These are phyloP conservation scores for Globodera ellingtonae DNA, from an alignment of 1,140 invertebrate genomes.

Conservation along the genomic window DNA sequence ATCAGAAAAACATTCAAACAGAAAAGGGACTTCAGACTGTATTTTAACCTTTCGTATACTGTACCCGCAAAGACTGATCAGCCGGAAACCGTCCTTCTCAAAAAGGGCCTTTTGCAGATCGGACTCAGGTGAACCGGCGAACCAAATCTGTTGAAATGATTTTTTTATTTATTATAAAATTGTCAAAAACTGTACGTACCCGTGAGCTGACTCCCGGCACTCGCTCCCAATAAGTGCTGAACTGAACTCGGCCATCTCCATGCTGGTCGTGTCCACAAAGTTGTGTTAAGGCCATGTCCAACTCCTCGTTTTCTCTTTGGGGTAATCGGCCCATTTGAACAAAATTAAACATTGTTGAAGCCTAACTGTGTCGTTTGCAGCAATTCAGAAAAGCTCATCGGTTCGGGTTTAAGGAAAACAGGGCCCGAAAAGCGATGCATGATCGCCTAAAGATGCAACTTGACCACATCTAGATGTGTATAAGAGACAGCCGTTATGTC, in stretches of 20 bases:
- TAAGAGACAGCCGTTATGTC: no score
- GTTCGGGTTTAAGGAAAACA: slow-evolving; percentile 62
- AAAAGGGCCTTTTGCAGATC: slow-evolving; percentile 54
- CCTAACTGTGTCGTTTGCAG: slow-evolving; percentile 51
- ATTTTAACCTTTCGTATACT: slow-evolving; percentile 35
- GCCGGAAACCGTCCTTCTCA: slow-evolving; percentile 58
- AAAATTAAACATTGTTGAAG: slow-evolving; percentile 26
- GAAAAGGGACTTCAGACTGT: not conserved
- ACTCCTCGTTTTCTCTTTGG: slow-evolving; percentile 60
- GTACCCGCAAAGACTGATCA: slow-evolving; percentile 60
- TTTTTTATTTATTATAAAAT: slow-evolving; percentile 1
- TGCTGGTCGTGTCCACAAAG: slow-evolving; percentile 61
- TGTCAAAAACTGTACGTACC: slow-evolving; percentile 30
- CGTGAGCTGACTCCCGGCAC: slow-evolving; percentile 54
- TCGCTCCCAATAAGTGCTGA: slow-evolving; percentile 63
- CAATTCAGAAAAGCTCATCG: slow-evolving; percentile 56
- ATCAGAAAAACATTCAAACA: not conserved
- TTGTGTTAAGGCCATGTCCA: slow-evolving; percentile 61
- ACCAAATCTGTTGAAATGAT: slow-evolving; percentile 57
- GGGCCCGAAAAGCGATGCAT: slow-evolving; percentile 62
- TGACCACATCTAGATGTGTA: no score
- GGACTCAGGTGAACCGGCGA: slow-evolving; percentile 58
- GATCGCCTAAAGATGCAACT: slow-evolving; percentile 35
- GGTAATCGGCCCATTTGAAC: not conserved
- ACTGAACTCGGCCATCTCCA: slow-evolving; percentile 53